Base-by-base conservation (phyloP, 2,113 vertebrate genomes). In the Epinephelus fuscoguttatus region DNA sequence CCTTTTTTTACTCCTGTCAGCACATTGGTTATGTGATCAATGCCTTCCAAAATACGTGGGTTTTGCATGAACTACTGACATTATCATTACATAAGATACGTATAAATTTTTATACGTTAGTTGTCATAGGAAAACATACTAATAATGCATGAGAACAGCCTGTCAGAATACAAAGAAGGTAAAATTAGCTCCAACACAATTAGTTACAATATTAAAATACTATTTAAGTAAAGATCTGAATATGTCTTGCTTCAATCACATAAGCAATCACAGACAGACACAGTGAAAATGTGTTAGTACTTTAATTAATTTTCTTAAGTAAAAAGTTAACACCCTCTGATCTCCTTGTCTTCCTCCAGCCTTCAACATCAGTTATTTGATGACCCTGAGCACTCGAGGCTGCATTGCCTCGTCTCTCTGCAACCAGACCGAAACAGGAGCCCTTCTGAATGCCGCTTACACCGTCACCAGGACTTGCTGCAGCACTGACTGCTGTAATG, bases 391-490 rank as follows among this genome's bases (percentile, higher is more conserved):
- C 13, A 70, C 45, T 2, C 63, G 13, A 25, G 88, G 92, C 27
- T 93, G 92, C 53, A 5, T 80, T 59, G 37, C 30, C 27, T 57
- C 53, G 0, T 19, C 62, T 52, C 19, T 50, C 64, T 93, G 92
- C 70, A 88, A 88, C 81, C 15, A 7, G 10, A 84, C 75, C 0
- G 30, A 70, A 15, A 9, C 5, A 0, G 89, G 83, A 11, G 11
- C 19, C 40, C 27, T 93, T 45, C 77, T 94, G 55, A 82, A 74
- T 1, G 81, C 42, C 0, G 70, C 60, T 4, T 93, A 90, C 87
- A 88, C 72, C 9, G 0, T 91, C 72, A 84, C 63, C 64, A 77
- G 15, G 55, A 66, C n/a, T 30, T 92, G 90, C 89, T 94, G 93
- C 82, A 56, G 2, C 68, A 70, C 66, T 0, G 25, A 90, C 74